Evolutionary conservation across 2,888 invertebrate genomes (phyloP).

Genomic region (Palloptera scutellata): DNA sequence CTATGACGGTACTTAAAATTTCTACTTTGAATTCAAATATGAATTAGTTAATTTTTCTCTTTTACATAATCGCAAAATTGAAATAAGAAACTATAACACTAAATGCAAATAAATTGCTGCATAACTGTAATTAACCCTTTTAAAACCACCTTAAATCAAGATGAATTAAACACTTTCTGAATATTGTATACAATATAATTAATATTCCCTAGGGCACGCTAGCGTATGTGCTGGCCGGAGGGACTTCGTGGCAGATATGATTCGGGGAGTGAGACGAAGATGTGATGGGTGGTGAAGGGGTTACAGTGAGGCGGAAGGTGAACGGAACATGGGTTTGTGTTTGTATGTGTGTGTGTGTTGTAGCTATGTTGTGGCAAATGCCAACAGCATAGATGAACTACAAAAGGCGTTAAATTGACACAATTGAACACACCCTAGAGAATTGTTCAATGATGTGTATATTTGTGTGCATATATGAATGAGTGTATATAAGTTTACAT

Average conservation of each 20-base stretch:
- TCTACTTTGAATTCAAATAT: too few species aligned
- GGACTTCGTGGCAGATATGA: constrained; percentile 2
- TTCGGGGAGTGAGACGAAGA: not conserved
- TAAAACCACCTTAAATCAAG: constrained; percentile 20
- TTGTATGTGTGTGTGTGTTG: constrained; percentile 1
- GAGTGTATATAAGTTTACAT: constrained; percentile 17
- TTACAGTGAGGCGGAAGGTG: constrained; percentile 9
- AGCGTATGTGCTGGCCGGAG: not conserved
- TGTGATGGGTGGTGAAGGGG: constrained; percentile 20
- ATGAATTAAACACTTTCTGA: constrained; percentile 25
- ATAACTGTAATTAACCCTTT: constrained; percentile 23
- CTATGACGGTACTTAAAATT: too few species aligned
- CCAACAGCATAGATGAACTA: constrained; percentile 1
- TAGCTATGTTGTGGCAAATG: constrained; percentile 14
- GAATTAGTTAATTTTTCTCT: too few species aligned
- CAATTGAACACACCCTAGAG: constrained; percentile 34
- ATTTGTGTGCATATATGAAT: constrained; percentile 9
- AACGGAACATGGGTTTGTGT: constrained; percentile 2
- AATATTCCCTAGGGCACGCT: constrained; percentile 14
- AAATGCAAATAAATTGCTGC: constrained; percentile 35
- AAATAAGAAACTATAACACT: constrained; percentile 13
- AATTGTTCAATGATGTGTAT: constrained; percentile 9
- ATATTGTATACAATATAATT: constrained; percentile 21
- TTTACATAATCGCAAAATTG: not conserved
- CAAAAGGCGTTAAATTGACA: constrained; percentile 33